A percentile compares a stretch with the other conserved stretches of the same genome.
phyloP scores from a whole-genome alignment of 1,140 invertebrate species.

The Aphelenchoides besseyi region DNA sequence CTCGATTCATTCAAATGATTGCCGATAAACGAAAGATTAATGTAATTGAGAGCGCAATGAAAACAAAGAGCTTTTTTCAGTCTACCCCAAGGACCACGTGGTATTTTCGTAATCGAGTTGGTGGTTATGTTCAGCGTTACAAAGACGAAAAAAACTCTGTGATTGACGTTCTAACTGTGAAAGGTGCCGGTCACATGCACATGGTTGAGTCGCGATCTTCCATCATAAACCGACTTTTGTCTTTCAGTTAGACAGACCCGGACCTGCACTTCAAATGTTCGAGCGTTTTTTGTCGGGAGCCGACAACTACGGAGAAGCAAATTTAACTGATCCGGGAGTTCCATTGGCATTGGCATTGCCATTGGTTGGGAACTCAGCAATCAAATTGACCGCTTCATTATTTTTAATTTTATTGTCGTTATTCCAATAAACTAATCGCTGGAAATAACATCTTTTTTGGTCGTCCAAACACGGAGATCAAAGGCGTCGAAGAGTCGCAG shows the following conservation, averaged over 20 bases:
- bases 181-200: slow-evolving; percentile 12
- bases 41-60: neutral
- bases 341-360: too few relatives aligned
- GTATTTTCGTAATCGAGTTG: slow-evolving; percentile 14
- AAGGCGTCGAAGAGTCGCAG: too few relatives aligned
- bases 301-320: slow-evolving; percentile 4
- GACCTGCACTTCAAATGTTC: slow-evolving; percentile 23
- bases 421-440: too few relatives aligned
- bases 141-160: neutral
- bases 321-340: neutral
- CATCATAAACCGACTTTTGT: neutral
- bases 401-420: too few relatives aligned
- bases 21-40: neutral
- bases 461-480: too few relatives aligned
- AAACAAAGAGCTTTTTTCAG: neutral
- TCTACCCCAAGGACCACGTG: neutral
- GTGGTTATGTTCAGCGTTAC: slow-evolving; percentile 14
- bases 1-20: slow-evolving; percentile 1
- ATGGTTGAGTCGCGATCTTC: neutral
- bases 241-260: slow-evolving; percentile 7
- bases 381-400: too few relatives aligned
- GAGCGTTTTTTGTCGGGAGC: neutral
- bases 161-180: slow-evolving; percentile 18
- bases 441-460: too few relatives aligned
- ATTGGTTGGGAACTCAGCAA: too few relatives aligned